Base-by-base conservation (phyloP, 2,113 vertebrate genomes). In the Lipotes vexillifer region DNA sequence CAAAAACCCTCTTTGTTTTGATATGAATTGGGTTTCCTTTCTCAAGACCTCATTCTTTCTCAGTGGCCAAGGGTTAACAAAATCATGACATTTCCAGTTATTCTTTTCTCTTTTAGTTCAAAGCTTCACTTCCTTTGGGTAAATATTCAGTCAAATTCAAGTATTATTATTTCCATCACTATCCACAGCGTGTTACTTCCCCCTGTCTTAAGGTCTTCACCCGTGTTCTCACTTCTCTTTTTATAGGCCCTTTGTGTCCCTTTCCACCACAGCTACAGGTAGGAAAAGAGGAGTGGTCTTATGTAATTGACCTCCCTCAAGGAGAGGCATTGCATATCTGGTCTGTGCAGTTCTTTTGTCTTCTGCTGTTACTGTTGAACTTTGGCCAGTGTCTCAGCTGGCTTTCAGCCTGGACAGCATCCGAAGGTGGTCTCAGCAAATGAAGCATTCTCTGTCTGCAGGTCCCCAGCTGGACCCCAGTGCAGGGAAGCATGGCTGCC, bases 11-110 rank as follows among this genome's bases (percentile, higher is more conserved):
- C 55, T 74, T 44, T 95, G 83, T 89, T 97, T 94, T 78, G 44
- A 36, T 90, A 65, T n/a, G 41, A 96, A 92, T 29, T 65, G 29
- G 2, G 36, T 31, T 95, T 94, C 61, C 95, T 92, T 96, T 94
- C 88, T 96, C 71, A 93, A 68, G 82, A 15, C 61, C 41, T 29
- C 31, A 0, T 85, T 96, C 49, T 59, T 88, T 77, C 71, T 72
- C 80, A 55, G 1, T 44, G 77, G 44, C 21, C 74, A 82, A 82
- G n/a, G 63, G 65, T 92, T 59, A 72, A 92, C 87, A 92, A 96
- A 92, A 87, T 86, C n/a, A 86, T 95, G 92, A 94, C 80, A 94
- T 84, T 97, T 96, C 84, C 74, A 95, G 93, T 84, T 68, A 97
- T 97, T 96, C 55, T 97, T 86, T 71, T 86, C 38, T 20, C 29